Evolutionary conservation across 2,888 invertebrate species (phyloP).

Genomic region (Leptinotarsa rubiginosa): DNA sequence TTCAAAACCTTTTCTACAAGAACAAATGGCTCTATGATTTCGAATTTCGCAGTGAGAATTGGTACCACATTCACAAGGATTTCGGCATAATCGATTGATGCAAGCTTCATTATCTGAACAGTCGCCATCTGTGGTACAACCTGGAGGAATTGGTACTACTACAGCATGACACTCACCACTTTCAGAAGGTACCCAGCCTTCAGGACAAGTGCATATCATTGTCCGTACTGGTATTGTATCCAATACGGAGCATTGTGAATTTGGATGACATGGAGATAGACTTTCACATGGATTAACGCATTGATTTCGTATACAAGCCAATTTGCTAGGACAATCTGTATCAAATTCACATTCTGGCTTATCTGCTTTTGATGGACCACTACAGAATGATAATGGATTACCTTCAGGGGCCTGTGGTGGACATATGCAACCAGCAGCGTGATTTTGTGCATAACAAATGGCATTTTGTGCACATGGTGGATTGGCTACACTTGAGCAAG

Average conservation of each 20-base stretch:
- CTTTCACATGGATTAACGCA: constrained; percentile 84
- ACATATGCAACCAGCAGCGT: constrained; percentile 85
- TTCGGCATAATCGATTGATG: constrained; percentile 85
- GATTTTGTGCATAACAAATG: constrained; percentile 82
- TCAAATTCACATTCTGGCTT: constrained; percentile 81
- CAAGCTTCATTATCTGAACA: constrained; percentile 85
- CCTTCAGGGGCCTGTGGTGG: constrained; percentile 83
- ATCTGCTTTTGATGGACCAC: constrained; percentile 67
- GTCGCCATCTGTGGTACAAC: constrained; percentile 83
- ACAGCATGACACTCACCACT: constrained; percentile 83
- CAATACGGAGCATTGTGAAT: constrained; percentile 83
- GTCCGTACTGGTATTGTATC: constrained; percentile 89
- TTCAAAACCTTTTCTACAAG: constrained; percentile 85
- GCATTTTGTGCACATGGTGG: constrained; percentile 88
- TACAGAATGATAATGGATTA: constrained; percentile 83
- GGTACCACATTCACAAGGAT: constrained; percentile 89
- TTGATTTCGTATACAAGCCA: constrained; percentile 83
- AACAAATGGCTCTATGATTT: constrained; percentile 88
- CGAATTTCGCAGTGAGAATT: constrained; percentile 85
- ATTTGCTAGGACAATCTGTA: constrained; percentile 81
- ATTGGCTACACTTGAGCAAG: constrained; percentile 75
- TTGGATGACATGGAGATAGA: constrained; percentile 80
- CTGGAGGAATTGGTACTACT: constrained; percentile 76
- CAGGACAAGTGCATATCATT: constrained; percentile 89
- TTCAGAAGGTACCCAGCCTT: constrained; percentile 84